These are phyloP conservation scores for Hydrozoanthus tunicans DNA, from an alignment of 64 coral and sea anemone species.

Conservation along the genomic window DNA sequence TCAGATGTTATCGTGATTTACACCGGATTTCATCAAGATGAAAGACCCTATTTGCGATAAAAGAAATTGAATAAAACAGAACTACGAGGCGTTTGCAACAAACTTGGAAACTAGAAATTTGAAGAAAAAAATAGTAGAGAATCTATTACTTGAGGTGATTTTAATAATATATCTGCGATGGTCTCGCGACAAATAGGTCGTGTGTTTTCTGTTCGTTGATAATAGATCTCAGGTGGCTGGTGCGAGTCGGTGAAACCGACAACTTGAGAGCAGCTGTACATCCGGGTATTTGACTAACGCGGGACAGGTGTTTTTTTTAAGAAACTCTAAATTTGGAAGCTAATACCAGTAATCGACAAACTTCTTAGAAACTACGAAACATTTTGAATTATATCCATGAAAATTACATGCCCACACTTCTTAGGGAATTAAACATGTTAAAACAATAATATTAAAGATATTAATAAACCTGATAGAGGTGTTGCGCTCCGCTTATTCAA, in stretches of 20 bases:
- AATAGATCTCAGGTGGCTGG: constrained; percentile 52
- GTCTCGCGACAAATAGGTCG: constrained; percentile 42
- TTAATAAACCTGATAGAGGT: neutral
- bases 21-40: constrained; percentile 52
- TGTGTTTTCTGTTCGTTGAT: constrained; percentile 3
- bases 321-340: constrained; percentile 57
- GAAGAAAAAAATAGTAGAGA: neutral
- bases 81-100: neutral
- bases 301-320: constrained; percentile 45
- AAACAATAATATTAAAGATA: constrained; percentile 9
- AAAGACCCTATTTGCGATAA: constrained; percentile 49
- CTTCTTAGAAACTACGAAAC: constrained; percentile 34
- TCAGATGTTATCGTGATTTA: constrained; percentile 58
- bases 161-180: neutral
- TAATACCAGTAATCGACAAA: constrained; percentile 47
- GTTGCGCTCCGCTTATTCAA: neutral
- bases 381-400: constrained; percentile 46
- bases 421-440: constrained; percentile 21
- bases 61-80: constrained; percentile 5
- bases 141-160: neutral
- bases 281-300: constrained; percentile 16
- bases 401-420: constrained; percentile 15
- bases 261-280: constrained; percentile 44
- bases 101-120: neutral
- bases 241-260: constrained; percentile 34